Percentiles rank a stretch among this genome's conserved stretches.
phyloP scores from a whole-genome alignment of 92 coral and sea anemone genomes.

The Umimayanthus chanpuru region DNA sequence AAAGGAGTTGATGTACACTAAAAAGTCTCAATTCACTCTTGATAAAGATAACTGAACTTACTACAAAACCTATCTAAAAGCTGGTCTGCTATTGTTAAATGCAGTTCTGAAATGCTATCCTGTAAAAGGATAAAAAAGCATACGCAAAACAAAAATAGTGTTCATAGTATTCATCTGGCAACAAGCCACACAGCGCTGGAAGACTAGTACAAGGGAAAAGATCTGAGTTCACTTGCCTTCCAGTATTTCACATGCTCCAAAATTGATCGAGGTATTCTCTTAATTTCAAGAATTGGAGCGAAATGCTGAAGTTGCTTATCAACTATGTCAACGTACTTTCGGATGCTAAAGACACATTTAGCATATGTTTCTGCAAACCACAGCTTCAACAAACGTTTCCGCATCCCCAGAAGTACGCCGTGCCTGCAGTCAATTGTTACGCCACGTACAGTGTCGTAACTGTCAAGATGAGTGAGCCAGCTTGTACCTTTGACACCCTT shows the following conservation, averaged over 20 bases:
- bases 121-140: conserved; percentile 50
- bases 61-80: conserved; percentile 46
- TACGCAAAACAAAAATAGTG: conserved; percentile 46
- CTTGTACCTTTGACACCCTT: conserved; percentile 62
- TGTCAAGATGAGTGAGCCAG: conserved; percentile 53
- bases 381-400: conserved; percentile 55
- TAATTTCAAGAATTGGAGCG: conserved; percentile 55
- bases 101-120: conserved; percentile 45
- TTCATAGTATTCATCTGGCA: conserved; percentile 55
- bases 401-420: conserved; percentile 63
- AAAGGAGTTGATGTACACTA: conserved; percentile 65
- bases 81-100: conserved; percentile 49
- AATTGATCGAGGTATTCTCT: conserved; percentile 54
- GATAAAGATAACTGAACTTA: conserved; percentile 35
- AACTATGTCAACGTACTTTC: conserved; percentile 13
- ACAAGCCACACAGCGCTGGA: conserved; percentile 54
- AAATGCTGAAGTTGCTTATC: conserved; percentile 61
- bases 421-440: conserved; percentile 80
- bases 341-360: conserved; percentile 46
- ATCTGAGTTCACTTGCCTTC: conserved; percentile 68
- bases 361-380: conserved; percentile 58
- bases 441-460: conserved; percentile 51
- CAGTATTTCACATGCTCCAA: conserved; percentile 57
- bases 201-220: conserved; percentile 62
- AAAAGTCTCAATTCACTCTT: conserved; percentile 45